A percentile compares a stretch with the other conserved stretches of the same genome.
Evolutionary conservation across 2,113 vertebrate species (phyloP).

Genomic region (Vombatus ursinus): DNA sequence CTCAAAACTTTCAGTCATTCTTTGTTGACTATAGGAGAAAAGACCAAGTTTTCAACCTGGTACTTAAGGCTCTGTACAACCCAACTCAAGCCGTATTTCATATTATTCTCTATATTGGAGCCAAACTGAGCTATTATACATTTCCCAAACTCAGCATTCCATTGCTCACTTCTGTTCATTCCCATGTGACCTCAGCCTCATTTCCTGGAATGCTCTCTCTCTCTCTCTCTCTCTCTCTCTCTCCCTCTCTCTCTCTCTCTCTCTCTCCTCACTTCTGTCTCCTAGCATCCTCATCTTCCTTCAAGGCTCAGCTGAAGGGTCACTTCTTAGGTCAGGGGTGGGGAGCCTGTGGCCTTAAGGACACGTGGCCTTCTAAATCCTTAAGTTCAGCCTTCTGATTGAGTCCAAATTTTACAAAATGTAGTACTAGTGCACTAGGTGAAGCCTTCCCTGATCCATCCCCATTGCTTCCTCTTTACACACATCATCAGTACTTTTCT

Average conservation of each 20-base stretch:
- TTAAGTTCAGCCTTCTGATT: no score
- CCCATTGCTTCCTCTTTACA: background rate
- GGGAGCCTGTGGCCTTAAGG: no score
- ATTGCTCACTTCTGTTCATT: background rate
- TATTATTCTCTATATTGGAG: background rate
- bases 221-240: background rate
- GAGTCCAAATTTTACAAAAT: no score
- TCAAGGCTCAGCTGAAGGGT: background rate
- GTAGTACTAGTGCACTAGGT: background rate
- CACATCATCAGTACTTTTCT: background rate
- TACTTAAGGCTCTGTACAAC: background rate
- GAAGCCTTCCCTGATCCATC: background rate
- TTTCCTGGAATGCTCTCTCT: background rate
- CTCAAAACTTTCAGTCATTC: background rate
- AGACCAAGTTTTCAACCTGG: background rate
- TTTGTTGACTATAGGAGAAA: background rate
- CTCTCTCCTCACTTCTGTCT: background rate
- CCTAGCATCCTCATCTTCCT: background rate
- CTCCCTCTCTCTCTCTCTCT: background rate
- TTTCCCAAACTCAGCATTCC: background rate
- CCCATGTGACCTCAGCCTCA: background rate
- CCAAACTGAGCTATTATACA: background rate
- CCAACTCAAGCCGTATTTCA: background rate
- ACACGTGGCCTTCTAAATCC: no score
- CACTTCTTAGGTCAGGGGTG: background rate